A percentile compares a stretch with the other conserved stretches of the same genome.
Evolutionary conservation across 2,888 invertebrate genomes (phyloP).

Genomic region (Flexamia atlantica): DNA sequence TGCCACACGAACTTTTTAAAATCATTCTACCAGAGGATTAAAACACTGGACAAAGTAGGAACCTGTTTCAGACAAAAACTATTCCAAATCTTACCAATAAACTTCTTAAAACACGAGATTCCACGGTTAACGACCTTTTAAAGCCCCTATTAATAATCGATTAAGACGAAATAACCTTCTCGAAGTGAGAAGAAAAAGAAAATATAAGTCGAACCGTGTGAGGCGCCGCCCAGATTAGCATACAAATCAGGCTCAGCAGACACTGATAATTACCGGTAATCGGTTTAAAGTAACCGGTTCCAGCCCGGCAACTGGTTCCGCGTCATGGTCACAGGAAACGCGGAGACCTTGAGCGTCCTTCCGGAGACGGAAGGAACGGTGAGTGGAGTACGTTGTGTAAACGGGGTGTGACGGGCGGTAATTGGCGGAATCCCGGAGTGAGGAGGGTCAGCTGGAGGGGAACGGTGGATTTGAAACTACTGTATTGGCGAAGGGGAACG

Average conservation of each 20-base stretch:
- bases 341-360: constrained; percentile 35
- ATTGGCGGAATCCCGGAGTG: neutral
- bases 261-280: constrained; percentile 39
- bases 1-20: too few relatives aligned
- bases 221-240: constrained; percentile 24
- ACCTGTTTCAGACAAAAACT: too few relatives aligned
- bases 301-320: constrained; percentile 18
- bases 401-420: neutral
- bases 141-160: constrained; percentile 35
- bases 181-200: constrained; percentile 32
- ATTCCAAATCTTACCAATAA: too few relatives aligned
- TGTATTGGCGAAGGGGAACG: too few relatives aligned
- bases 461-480: too few relatives aligned
- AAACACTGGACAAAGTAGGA: too few relatives aligned
- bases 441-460: neutral
- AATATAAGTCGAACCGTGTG: neutral
- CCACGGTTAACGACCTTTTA: constrained; percentile 4
- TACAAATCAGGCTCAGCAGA: constrained; percentile 8
- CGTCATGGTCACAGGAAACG: constrained; percentile 33
- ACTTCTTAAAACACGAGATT: neutral
- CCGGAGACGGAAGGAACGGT: constrained; percentile 26
- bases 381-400: constrained; percentile 14
- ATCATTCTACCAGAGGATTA: too few relatives aligned
- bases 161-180: constrained; percentile 17
- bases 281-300: constrained; percentile 32